Evolutionary conservation across 2,797 vertebrate genomes (phyloP).

Genomic region (Ptychobarbus kaznakovi): DNA sequence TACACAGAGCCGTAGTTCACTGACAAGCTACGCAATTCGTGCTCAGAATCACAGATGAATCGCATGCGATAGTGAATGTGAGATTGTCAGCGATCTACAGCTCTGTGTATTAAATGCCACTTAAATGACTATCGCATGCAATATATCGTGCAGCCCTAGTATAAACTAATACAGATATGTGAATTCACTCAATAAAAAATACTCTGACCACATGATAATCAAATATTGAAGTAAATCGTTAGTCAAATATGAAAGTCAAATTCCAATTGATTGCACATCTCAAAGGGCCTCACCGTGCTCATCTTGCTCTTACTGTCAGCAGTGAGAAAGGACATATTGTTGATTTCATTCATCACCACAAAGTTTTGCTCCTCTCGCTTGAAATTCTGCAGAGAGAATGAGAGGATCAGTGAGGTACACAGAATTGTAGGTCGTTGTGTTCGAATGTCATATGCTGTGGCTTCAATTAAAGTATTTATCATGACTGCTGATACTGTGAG

Average conservation of each 20-base stretch:
- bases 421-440: not conserved
- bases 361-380: constrained; percentile 93
- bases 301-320: constrained; percentile 98
- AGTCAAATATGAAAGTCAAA: not conserved
- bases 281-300: constrained; percentile 86
- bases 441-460: not conserved
- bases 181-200: not conserved
- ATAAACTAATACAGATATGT: not conserved
- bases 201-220: not conserved
- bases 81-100: too few relatives aligned
- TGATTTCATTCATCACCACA: constrained; percentile 96
- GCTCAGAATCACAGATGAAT: too few relatives aligned
- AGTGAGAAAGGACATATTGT: constrained; percentile 98
- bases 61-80: too few relatives aligned
- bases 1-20: too few relatives aligned
- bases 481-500: not conserved
- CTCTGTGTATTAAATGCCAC: too few relatives aligned
- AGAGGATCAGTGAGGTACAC: not conserved
- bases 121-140: too few relatives aligned
- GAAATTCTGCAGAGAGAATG: constrained; percentile 73
- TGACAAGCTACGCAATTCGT: too few relatives aligned
- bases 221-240: too few relatives aligned
- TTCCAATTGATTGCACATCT: not conserved
- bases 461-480: not conserved
- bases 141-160: too few relatives aligned